Percentiles rank a stretch among this genome's conserved stretches.
Evolutionary conservation across 2,113 vertebrate species (phyloP).

Genomic region (Picathartes gymnocephalus): DNA sequence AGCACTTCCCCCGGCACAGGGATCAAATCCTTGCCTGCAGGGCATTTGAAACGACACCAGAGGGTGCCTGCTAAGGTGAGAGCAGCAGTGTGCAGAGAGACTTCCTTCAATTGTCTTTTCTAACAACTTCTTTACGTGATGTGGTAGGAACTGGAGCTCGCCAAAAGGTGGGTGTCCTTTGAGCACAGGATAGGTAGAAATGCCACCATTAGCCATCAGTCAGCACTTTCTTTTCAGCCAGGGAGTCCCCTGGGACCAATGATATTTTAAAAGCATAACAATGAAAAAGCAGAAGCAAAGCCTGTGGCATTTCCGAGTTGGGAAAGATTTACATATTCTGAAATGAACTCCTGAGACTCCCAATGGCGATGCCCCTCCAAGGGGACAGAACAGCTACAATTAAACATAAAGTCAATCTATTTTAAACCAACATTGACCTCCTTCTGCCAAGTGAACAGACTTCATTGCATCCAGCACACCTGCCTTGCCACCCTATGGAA

Average conservation of each 20-base stretch:
- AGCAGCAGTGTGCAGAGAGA: rapidly evolving
- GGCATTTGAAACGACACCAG: not conserved
- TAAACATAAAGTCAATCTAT: not conserved
- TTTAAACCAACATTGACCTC: not conserved
- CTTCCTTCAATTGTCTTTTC: not conserved
- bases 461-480: not conserved
- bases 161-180: not conserved
- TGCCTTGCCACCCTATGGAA: not conserved
- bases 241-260: slow-evolving; percentile 39
- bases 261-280: slow-evolving; percentile 58
- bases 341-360: slow-evolving; percentile 11
- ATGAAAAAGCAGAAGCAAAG: slow-evolving; percentile 57
- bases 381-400: not conserved
- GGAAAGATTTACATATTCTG: slow-evolving; percentile 21
- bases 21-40: not conserved
- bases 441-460: not conserved
- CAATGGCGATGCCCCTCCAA: not conserved
- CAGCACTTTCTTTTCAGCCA: slow-evolving; percentile 59
- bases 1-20: not conserved
- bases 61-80: not conserved
- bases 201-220: not conserved
- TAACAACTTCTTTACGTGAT: not conserved
- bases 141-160: rapidly evolving
- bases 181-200: not conserved
- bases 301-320: not conserved